Evolutionary conservation across 2,797 vertebrate genomes (phyloP), one percentile per base, ranked within the genome.

Genomic region (Brachyalestes nurse): DNA sequence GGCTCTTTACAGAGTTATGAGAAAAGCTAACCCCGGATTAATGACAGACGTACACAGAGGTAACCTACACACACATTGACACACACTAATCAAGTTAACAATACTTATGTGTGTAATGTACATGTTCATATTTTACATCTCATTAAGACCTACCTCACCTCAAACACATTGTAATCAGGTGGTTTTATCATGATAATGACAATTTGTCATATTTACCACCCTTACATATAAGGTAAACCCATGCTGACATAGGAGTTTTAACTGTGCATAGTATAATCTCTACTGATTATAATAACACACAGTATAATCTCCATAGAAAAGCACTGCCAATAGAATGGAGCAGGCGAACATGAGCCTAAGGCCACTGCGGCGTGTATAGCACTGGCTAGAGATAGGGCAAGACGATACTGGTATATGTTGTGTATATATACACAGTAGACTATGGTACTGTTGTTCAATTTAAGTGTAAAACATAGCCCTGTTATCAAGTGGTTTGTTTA

Each of bases 1-100:
- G 51, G 83, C 76, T 78, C 77, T 66, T 79, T 77, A 77, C 64
- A 75, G 49, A 83, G 75, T 84, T 84, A 83, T 74, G 80, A 88
- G 87, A 84, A 86, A 78, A 23, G 73, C 75, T 82, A 82, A 75
- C 77, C 74, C 72, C 14, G 28, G 42, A 85, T 72, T 77, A 78
- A 75, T 53, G 66, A 73, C 67, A 28, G 17, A 71, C 28, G n/a
- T 38, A 45, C 64, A 79, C 25, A 57, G 60, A 61, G 23, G 61
- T 58, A 72, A 72, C 45, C 62, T 66, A 79, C 77, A 55, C 66
- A 81, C 58, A 55, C 25, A 75, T 60, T 61, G 62, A 73, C 61
- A 73, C 60, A 72, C 21, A 58, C 21, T 66, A 10, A 49, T 12
- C 9, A 53, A 17, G 10, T 34, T 5, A 62, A 28, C 58, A 23